Evolutionary conservation across 2,113 vertebrate species (phyloP), one percentile per base, ranked within the genome.

Genomic region (Platysteira castanea): DNA sequence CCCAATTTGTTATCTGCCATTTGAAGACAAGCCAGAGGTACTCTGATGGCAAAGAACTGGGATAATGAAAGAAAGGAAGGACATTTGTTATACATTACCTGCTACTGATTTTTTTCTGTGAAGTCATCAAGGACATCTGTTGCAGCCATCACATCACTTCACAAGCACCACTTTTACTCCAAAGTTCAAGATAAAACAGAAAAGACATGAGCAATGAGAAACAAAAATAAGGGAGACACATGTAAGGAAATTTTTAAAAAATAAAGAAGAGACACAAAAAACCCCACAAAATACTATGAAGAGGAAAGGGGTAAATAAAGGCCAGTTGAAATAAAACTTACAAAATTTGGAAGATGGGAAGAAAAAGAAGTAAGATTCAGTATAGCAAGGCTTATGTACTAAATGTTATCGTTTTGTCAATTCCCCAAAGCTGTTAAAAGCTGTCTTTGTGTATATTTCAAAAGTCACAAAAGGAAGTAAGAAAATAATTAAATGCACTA

Each of bases 391-490:
- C 15, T 90, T 93, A 70, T 49, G 37, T 75, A 84, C 39, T 90
- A 92, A 88, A 91, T 47, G 69, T 78, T 95, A 89, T 1, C 77
- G 59, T 30, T 97, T 93, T 60, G 37, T 89, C 87, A 92, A 83
- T 94, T 97, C 87, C 87, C 83, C 57, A 61, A 83, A 90, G 93
- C 56, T 47, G 14, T 69, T 94, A 92, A 96, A 96, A 96, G 42
- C 73, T 93, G 41, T 77, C 71, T 70, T 4, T 78, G 54, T 84
- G 44, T 87, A 90, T 84, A 85, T 77, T 96, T 98, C 91, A 81
- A 95, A 97, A 97, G 84, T 89, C 92, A 95, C 90, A 85, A 92
- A 96, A 96, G 61, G 76, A 96, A 96, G 94, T 27, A 74, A 19
- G 56, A 97, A 96, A 97, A 91, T 11, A 97, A 97, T 96, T 96